Percentiles rank a stretch among this genome's conserved stretches.
Evolutionary conservation across 2,797 vertebrate species (phyloP).

Genomic region (Crenichthys baileyi): DNA sequence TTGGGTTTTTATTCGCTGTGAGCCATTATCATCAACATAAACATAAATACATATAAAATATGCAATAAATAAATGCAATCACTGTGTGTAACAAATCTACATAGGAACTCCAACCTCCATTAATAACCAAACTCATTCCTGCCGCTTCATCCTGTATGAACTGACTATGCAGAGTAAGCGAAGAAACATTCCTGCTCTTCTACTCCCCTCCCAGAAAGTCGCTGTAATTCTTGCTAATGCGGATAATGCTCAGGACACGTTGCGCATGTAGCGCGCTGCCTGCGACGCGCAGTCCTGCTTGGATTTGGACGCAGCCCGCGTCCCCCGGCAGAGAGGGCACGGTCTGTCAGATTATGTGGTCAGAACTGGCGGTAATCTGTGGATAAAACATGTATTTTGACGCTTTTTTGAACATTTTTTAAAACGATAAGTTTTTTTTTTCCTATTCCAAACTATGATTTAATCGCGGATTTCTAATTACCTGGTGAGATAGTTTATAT

Average conservation of each 20-base stretch:
- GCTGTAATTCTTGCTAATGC: slow-evolving; percentile 82
- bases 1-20: neutral
- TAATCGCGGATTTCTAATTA: neutral
- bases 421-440: neutral
- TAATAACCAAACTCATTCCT: neutral
- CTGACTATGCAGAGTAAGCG: slow-evolving; percentile 3
- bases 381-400: slow-evolving; percentile 39
- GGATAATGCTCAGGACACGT: slow-evolving; percentile 76
- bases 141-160: neutral
- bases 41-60: neutral
- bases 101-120: neutral
- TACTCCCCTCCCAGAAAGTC: slow-evolving; percentile 47
- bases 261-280: slow-evolving; percentile 43
- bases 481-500: slow-evolving; percentile 12
- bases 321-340: slow-evolving; percentile 41
- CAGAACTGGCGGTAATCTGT: slow-evolving; percentile 33
- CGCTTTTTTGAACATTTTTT: neutral
- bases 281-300: slow-evolving; percentile 44
- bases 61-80: neutral
- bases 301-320: slow-evolving; percentile 61
- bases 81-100: too few relatives aligned
- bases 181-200: slow-evolving; percentile 39
- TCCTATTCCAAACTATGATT: slow-evolving; percentile 15
- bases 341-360: slow-evolving; percentile 37
- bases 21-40: neutral